phyloP scores from a whole-genome alignment of 2,888 invertebrate genomes.

The Melanophora roralis region DNA sequence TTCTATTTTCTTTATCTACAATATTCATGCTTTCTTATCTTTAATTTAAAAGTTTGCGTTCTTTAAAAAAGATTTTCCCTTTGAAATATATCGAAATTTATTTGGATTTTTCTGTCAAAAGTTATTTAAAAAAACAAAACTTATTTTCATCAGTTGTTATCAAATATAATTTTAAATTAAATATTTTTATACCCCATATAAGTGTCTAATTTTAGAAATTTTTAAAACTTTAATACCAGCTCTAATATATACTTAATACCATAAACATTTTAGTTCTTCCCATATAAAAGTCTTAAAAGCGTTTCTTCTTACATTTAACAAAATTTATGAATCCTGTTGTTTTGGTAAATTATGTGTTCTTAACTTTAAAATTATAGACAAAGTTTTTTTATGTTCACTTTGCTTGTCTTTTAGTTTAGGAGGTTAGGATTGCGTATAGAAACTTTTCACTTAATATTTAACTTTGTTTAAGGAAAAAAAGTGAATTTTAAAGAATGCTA shows the following conservation, averaged over 20 bases:
- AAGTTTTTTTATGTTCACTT: constrained; percentile 17
- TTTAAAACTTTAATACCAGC: neutral
- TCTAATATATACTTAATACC: constrained; percentile 25
- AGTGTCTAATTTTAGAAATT: no score
- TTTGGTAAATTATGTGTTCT: constrained; percentile 35
- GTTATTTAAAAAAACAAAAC: no score
- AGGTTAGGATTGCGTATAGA: constrained; percentile 36
- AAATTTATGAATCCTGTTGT: constrained; percentile 40
- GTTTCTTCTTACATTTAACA: constrained; percentile 9
- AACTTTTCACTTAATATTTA: constrained; percentile 49
- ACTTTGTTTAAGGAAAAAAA: constrained; percentile 52
- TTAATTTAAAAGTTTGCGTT: no score
- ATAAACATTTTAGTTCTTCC: constrained; percentile 1
- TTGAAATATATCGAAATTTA: no score
- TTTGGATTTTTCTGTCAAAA: no score
- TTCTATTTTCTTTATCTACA: no score
- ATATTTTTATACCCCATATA: no score
- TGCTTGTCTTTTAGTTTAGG: neutral
- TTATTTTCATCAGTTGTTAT: no score
- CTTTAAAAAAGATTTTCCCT: no score
- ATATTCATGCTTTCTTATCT: no score
- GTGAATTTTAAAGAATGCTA: constrained; percentile 5
- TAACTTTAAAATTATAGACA: constrained; percentile 40
- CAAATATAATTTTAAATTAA: neutral
- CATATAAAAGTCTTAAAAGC: neutral